These are phyloP conservation scores for Sebastes diploproa DNA, from an alignment of 2,797 vertebrate species.

Conservation along the genomic window DNA sequence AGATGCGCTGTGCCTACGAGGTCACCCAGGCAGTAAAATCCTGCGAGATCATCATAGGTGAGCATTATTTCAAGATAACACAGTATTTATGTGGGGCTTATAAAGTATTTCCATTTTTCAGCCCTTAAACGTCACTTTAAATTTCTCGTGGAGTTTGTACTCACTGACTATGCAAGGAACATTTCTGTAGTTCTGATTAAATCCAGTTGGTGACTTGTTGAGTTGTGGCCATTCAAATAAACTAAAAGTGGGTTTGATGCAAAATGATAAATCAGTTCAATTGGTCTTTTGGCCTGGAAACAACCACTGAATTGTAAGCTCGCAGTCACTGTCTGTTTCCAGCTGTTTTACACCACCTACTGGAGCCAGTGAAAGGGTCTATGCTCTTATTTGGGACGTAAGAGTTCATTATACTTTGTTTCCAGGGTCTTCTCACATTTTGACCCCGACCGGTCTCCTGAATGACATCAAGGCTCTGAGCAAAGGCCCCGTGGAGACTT, in stretches of 20 bases:
- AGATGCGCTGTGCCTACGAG: conserved; percentile 95
- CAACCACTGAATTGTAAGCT: not conserved
- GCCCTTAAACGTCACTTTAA: not conserved
- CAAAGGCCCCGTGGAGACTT: conserved; percentile 85
- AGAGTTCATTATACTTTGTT: not conserved
- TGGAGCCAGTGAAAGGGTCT: not conserved
- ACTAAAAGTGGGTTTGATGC: not conserved
- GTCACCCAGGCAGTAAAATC: conserved; percentile 89
- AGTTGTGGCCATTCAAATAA: not conserved
- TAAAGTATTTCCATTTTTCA: not conserved
- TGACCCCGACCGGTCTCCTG: conserved; percentile 90
- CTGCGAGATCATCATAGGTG: conserved; percentile 95
- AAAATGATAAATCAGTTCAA: not conserved
- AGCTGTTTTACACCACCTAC: conserved; percentile 8
- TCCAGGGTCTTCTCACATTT: conserved; percentile 93
- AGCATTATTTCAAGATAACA: conserved; percentile 45
- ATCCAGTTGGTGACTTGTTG: not conserved
- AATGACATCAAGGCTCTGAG: conserved; percentile 92
- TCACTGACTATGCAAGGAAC: not conserved
- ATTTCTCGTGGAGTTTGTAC: not conserved
- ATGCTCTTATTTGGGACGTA: not conserved
- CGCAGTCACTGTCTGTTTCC: not conserved
- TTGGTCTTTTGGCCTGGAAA: not conserved
- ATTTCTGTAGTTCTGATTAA: not conserved
- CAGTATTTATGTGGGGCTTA: not conserved